These are phyloP conservation scores for Dallia pectoralis DNA, from an alignment of 2,797 vertebrate genomes.

Conservation along the genomic window DNA sequence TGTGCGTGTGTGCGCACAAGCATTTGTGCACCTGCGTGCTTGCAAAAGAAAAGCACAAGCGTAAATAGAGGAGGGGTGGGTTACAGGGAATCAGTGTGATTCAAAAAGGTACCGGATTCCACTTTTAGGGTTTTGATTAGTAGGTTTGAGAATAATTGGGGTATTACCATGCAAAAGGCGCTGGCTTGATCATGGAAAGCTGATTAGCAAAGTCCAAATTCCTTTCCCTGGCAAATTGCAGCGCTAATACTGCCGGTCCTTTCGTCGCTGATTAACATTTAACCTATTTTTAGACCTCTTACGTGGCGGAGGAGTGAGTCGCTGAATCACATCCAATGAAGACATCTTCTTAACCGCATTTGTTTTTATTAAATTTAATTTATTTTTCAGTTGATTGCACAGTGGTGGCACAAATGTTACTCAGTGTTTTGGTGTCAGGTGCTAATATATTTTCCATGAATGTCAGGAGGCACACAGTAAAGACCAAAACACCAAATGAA, in stretches of 20 bases:
- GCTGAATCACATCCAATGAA: constrained; percentile 31
- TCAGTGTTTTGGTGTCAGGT: not conserved
- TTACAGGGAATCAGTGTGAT: constrained; percentile 45
- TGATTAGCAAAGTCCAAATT: constrained; percentile 71
- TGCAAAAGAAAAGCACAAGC: not conserved
- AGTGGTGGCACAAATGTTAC: not conserved
- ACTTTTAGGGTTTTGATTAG: constrained; percentile 76
- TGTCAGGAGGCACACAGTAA: not conserved
- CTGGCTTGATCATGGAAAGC: constrained; percentile 70
- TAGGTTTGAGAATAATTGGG: constrained; percentile 72
- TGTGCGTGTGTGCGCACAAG: constrained; percentile 8
- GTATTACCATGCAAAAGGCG: constrained; percentile 78
- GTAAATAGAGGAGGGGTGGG: constrained; percentile 13
- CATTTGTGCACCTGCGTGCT: not conserved
- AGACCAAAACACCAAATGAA: not conserved
- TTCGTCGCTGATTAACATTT: constrained; percentile 78
- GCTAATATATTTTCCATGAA: not conserved
- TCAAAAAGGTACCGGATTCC: constrained; percentile 62
- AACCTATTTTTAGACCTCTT: constrained; percentile 59
- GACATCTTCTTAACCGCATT: not conserved
- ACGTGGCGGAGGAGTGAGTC: constrained; percentile 34
- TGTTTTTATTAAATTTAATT: not conserved
- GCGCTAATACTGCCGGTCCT: constrained; percentile 64
- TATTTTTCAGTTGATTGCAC: not conserved
- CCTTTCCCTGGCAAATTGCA: constrained; percentile 68